Conservation (phyloP, 2,888 invertebrate genomes). For the Heliconius cydno region DNA sequence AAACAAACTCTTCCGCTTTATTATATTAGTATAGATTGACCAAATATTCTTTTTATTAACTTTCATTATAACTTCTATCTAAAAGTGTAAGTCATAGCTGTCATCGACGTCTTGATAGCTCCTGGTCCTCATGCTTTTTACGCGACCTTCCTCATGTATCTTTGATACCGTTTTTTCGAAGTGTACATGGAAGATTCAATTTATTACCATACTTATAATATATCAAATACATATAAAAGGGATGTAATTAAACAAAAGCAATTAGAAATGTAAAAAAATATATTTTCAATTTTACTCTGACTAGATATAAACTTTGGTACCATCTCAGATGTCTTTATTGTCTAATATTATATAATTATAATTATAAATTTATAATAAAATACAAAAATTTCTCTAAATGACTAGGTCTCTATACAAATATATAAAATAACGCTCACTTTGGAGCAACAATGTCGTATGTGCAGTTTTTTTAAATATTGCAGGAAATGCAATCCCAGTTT, state of each 20-base stretch:
- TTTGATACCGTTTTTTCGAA: too few species aligned
- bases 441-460: background rate
- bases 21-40: too few species aligned
- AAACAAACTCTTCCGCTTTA: too few species aligned
- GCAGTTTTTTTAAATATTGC: background rate
- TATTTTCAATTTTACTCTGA: conserved; percentile 54
- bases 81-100: too few species aligned
- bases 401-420: conserved; percentile 53
- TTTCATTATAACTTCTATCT: too few species aligned
- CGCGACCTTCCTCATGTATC: too few species aligned
- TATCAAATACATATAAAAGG: background rate
- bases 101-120: too few species aligned
- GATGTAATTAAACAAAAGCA: conserved; percentile 34
- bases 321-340: conserved; percentile 45
- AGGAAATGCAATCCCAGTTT: background rate
- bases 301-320: conserved; percentile 70
- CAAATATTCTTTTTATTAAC: too few species aligned
- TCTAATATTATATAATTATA: conserved; percentile 40
- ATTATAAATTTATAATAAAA: conserved; percentile 49
- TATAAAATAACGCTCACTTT: background rate
- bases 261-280: conserved; percentile 57
- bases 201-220: too few species aligned
- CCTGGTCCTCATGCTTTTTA: too few species aligned
- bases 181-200: too few species aligned
- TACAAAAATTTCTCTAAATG: conserved; percentile 49